Conservation (phyloP, 2,113 vertebrate species). For the Chloropsis hardwickii region DNA sequence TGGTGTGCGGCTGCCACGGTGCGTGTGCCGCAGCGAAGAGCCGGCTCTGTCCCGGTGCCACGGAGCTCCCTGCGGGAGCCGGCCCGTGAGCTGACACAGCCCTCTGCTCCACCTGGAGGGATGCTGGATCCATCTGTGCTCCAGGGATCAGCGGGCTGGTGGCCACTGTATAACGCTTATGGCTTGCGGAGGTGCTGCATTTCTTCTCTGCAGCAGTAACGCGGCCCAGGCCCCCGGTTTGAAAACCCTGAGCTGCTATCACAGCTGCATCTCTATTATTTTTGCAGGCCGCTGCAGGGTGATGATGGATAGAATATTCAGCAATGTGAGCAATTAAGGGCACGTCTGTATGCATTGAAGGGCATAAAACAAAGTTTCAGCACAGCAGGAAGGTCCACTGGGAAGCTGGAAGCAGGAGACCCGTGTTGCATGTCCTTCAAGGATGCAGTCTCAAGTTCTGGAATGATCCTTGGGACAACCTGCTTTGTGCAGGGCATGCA, state of each 20-base stretch:
- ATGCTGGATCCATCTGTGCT: not conserved
- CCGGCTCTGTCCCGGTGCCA: not conserved
- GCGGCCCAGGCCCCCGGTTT: not conserved
- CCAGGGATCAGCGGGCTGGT: not conserved
- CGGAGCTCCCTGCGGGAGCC: not conserved
- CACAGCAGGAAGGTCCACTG: not conserved
- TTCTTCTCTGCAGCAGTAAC: not conserved
- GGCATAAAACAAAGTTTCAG: not conserved
- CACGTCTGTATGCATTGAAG: not conserved
- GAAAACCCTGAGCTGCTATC: not conserved
- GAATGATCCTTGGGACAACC: not conserved
- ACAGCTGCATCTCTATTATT: not conserved
- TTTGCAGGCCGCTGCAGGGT: not conserved
- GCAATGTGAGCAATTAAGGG: not conserved
- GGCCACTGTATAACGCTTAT: not conserved
- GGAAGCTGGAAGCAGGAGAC: not conserved
- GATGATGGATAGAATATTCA: too few species aligned
- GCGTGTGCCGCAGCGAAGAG: fast-evolving
- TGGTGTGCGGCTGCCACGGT: not conserved
- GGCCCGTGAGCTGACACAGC: not conserved
- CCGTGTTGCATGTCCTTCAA: fast-evolving
- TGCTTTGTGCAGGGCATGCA: not conserved
- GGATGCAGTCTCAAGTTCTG: not conserved
- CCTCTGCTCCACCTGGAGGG: fast-evolving
- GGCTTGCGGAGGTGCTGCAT: not conserved